phyloP scores from a whole-genome alignment of 2,113 vertebrate genomes.

The Campylomormyrus tamandua region DNA sequence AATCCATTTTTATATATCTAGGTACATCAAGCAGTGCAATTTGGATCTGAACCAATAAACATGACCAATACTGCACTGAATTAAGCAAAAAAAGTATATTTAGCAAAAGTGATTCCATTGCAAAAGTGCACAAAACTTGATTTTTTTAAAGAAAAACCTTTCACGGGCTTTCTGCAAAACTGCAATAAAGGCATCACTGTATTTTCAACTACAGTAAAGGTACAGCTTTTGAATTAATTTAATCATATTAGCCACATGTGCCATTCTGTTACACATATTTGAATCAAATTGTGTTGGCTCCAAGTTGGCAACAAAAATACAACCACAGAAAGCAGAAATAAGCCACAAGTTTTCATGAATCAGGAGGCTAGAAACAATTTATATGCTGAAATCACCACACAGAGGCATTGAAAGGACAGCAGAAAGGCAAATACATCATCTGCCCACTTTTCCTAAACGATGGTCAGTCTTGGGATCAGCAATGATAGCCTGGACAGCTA shows the following conservation, averaged over 20 bases:
- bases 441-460: constrained; percentile 93
- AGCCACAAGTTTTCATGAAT: neutral
- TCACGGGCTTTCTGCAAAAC: neutral
- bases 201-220: neutral
- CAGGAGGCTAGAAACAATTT: neutral
- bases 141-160: neutral
- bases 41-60: constrained; percentile 36
- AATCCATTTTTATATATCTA: constrained; percentile 22
- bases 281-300: neutral
- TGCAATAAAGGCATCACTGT: neutral
- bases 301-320: neutral
- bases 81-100: constrained; percentile 63
- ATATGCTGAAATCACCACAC: neutral
- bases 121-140: neutral
- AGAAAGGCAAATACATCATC: constrained; percentile 61
- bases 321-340: neutral
- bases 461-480: constrained; percentile 97
- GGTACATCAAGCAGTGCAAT: constrained; percentile 18
- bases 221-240: neutral
- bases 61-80: constrained; percentile 27
- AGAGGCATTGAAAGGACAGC: neutral
- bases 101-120: constrained; percentile 57
- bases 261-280: neutral
- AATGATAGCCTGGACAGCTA: constrained; percentile 93
- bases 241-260: neutral